These are phyloP conservation scores for Chironomus riparius DNA, from an alignment of 2,888 invertebrate species.

Conservation along the genomic window DNA sequence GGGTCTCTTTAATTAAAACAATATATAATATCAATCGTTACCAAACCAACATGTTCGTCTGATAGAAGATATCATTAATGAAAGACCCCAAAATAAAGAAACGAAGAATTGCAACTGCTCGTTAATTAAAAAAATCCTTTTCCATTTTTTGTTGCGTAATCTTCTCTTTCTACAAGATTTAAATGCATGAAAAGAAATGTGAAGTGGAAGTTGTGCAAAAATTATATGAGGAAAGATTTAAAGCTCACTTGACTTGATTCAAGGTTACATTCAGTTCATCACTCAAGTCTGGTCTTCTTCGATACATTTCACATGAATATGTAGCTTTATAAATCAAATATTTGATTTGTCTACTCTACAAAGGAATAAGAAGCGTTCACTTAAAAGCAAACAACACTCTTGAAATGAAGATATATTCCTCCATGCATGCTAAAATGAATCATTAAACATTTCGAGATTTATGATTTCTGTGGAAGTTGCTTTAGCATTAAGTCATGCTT, in stretches of 20 bases:
- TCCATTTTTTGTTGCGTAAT: too few species aligned
- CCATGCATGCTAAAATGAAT: too few species aligned
- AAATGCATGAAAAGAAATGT: neutral
- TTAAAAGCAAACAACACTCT: neutral
- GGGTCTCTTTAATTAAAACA: too few species aligned
- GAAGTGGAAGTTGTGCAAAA: neutral
- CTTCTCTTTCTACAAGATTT: neutral
- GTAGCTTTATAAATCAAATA: neutral
- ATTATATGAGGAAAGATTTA: neutral
- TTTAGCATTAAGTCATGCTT: neutral
- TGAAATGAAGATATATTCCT: neutral
- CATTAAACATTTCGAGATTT: neutral
- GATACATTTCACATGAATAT: too few species aligned
- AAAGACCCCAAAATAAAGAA: neutral
- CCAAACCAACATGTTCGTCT: too few species aligned
- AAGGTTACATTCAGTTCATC: neutral
- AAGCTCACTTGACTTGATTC: neutral
- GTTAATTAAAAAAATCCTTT: neutral
- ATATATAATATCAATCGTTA: too few species aligned
- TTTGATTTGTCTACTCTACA: neutral
- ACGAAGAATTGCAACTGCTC: neutral
- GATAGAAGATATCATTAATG: too few species aligned
- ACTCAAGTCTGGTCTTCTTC: too few species aligned
- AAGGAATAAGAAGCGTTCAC: neutral
- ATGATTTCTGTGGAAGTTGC: neutral